Base-by-base conservation (phyloP, 2,888 invertebrate genomes). In the Laspeyria flexula region DNA sequence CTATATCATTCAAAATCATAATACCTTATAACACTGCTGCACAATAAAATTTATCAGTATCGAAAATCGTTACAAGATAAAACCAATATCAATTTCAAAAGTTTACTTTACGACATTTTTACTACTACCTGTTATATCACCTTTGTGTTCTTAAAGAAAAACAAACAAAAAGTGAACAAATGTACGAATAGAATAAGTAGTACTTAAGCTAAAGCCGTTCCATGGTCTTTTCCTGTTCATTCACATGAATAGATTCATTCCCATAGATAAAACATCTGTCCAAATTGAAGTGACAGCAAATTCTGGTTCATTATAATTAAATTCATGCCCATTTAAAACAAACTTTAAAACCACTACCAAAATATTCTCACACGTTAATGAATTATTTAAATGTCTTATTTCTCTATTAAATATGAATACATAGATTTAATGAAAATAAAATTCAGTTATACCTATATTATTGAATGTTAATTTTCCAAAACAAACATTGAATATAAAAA, bases 381-480 rank as follows among this genome's bases (percentile, higher is more conserved):
- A 50, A 50, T 50, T 55, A 67, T 61, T 67, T 60, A 40, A 57
- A 67, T 58, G 21, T 46, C 34, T 60, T 60, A 67, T 52, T 59
- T 60, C 48, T 66, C 49, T 64, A 70, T 66, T 11, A 60, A 50
- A 49, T 48, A 48, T 54, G 34, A 58, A 62, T 55, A 48, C 27
- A 21, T 27, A 52, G 18, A 55, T 57, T 58, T 16, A 55, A 57
- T 59, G 21, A 40, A 52, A 54, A 49, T 65, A 42, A 60, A 58
- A 67, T 62, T 65, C 47, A 66, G 45, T 62, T 62, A 65, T 63
- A 60, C 62, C 35, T 53, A 55, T 56, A 58, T 67, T 72, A 75
- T 69, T 68, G 57, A 62, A 68, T 68, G 62, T 59, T 64, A 72
- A 74, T 71, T 60, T 61, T 54, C 43, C 38, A 49, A 71, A 60